Base-by-base conservation (phyloP, 2,888 invertebrate species). In the Pyrochroa serraticornis region DNA sequence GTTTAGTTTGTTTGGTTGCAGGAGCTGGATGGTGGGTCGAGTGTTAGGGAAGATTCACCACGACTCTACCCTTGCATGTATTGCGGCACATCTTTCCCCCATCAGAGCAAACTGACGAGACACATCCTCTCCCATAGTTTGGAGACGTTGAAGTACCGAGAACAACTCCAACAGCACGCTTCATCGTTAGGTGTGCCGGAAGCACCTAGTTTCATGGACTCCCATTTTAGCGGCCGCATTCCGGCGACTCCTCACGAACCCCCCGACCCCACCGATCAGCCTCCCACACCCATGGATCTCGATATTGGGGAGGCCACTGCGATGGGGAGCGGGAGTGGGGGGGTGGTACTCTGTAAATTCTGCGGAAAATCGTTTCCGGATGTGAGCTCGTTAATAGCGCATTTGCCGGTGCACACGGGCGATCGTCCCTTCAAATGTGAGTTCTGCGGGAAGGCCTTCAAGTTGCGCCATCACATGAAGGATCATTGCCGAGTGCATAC, bases 401-500 rank as follows among this genome's bases (percentile, higher is more conserved):
- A 93, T 80, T 83, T 93, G 76, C 93, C 93, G 60, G 92, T 91
- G 65, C 94, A 94, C 80, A 93, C 93, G 57, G 93, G 93, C 67
- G 93, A 94, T 77, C 83, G 93, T 75, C 93, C 93, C 58, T 94
- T 93, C 82, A 93, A 93, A 82, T 94, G 93, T 84, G 93, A 94
- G 80, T 94, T 93, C 82, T 94, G 94, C 81, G 93, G 93, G 65
- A 94, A 94, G 82, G 93, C 93, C 71, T 94, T 94, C 84, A 94
- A 94, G 79, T 82, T 94, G 75, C 85, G 93, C 63, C 93, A 94
- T 79, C 93, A 94, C 82, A 93, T 94, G 93, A 94, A 94, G 82
- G 93, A 94, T 83, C 94, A 94, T 79, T 93, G 93, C 82, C 88
- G 93, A 75, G 93, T 94, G 64, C 94, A 94, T 79, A 94, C 93